Percentiles rank a stretch among this genome's conserved stretches.
phyloP scores from a whole-genome alignment of 2,797 vertebrate species.

The Alosa sapidissima region DNA sequence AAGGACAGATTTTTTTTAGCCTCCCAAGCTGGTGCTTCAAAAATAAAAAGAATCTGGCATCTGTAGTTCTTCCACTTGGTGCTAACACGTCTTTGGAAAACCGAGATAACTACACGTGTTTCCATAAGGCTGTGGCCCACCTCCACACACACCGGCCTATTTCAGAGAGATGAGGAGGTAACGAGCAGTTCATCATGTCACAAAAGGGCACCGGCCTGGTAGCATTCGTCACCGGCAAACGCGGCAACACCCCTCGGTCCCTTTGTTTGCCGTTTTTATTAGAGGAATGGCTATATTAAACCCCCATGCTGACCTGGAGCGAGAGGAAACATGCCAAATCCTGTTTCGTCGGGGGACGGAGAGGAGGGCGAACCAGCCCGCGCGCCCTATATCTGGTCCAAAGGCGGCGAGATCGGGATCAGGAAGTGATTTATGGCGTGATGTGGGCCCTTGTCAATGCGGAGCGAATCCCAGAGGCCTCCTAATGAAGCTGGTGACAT shows the following conservation, averaged over 20 bases:
- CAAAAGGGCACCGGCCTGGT: neutral
- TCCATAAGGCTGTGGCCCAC: neutral
- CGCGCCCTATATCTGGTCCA: slow-evolving; percentile 47
- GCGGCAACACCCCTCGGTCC: slow-evolving; percentile 6
- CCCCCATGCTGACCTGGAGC: neutral
- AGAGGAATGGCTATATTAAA: slow-evolving; percentile 34
- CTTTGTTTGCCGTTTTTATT: slow-evolving; percentile 32
- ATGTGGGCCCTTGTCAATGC: slow-evolving; percentile 70
- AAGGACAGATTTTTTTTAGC: slow-evolving; percentile 3
- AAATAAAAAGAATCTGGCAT: slow-evolving; percentile 11
- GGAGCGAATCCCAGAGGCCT: slow-evolving; percentile 76
- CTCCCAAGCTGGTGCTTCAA: neutral
- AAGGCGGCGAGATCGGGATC: slow-evolving; percentile 44
- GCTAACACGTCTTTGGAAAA: neutral
- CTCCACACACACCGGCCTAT: neutral
- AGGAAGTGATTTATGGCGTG: slow-evolving; percentile 67
- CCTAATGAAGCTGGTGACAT: slow-evolving; percentile 82
- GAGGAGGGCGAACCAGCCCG: slow-evolving; percentile 43
- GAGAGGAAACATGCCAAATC: slow-evolving; percentile 35
- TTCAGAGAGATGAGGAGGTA: neutral
- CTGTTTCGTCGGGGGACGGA: slow-evolving; percentile 49
- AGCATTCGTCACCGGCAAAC: neutral
- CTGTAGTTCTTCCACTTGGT: neutral
- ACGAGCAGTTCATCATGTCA: neutral
- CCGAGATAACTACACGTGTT: slow-evolving; percentile 15